Base-by-base conservation (phyloP, 2,888 invertebrate species). In the Chloromyia formosa region DNA sequence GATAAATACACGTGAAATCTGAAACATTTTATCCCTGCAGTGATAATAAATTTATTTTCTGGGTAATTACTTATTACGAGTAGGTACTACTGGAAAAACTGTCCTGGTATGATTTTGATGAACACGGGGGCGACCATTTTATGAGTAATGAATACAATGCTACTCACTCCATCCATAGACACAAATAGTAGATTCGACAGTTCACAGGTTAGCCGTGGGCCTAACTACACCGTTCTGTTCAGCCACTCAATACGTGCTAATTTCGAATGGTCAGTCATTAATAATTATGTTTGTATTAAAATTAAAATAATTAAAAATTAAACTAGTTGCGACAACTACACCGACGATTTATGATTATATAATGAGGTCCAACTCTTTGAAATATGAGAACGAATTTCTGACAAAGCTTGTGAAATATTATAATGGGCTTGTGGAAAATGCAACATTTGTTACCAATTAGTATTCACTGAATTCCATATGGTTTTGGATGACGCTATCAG, bases 1-100 rank as follows among this genome's bases (percentile, higher is more conserved):
- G 23, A 14, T 61, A 61, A 27, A 18, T 18, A 64, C 64, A 64
- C 45, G 45, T 42, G 45, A 27, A 64, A 64, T 64, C 64, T 64
- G 64, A 16, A 64, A 4, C 42, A 42, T 56, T 54, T 69, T 16
- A 69, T 54, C 56, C 69, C 69, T 69, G 69, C 69, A 69, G 54
- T 69, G 69, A 54, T 54, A 68, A 68, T 68, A 69, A 69, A 69
- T 69, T 69, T 27, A 69, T 69, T 69, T 53, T 35, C 20, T 35
- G 20, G 23, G 64, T 40, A 54, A 69, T 69, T 69, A 69, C 56
- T 69, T 54, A 69, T 69, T 22, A 49, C n/a, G n/a, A n/a, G n/a
- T n/a, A n/a, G n/a, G n/a, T n/a, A n/a, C 22, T 35, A 54, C 27
- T 69, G 69, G 35, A 23, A 49, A 35, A 64, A 56, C 18, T 12